Evolutionary conservation across 2,113 vertebrate species (phyloP), one percentile per base, ranked within the genome.

Genomic region (Mesembrinibis cayennensis): DNA sequence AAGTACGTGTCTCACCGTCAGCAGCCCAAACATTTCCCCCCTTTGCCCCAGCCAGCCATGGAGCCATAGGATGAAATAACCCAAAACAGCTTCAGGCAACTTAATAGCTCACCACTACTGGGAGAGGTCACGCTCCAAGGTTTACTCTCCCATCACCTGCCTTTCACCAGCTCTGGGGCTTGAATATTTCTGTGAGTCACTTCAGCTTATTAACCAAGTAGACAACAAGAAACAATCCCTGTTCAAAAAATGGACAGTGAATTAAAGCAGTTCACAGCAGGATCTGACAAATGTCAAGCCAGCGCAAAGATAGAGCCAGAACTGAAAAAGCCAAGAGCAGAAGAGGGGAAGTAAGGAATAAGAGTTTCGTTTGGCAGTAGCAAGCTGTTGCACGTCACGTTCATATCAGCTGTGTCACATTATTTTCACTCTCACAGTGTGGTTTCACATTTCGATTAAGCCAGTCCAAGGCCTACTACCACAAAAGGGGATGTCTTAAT

Each of bases 321-420:
- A 94, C 34, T 2, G 16, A 80, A 93, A 91, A 79, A 82, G 36
- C 27, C 53, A 47, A 63, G 65, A 78, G 80, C 44, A 16, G 44
- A 58, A 85, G 82, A 81, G 49, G 32, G 71, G 72, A 95, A 91
- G 53, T 34, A 44, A 82, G 76, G 59, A 90, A 34, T 63, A 16
- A 53, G 25, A 71, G 49, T 87, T 93, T 82, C 59, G 73, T 69
- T 47, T 42, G 34, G 16, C 44, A 36, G 77, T 29, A 78, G 65
- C 29, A 79, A 53, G 20, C 61, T 67, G 61, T 32, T 17, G n/a
- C 49, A 32, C 9, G 4, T 69, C 82, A 30, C 15, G 9, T 42
- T 95, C 4, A 0, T 70, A 42, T 66, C 72, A 78, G 73, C 70
- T 2, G 0, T 14, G 58, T 72, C 69, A 56, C 3, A 0, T 76